phyloP scores from a whole-genome alignment of 2,888 invertebrate species.

The Linnaemya vulpina region DNA sequence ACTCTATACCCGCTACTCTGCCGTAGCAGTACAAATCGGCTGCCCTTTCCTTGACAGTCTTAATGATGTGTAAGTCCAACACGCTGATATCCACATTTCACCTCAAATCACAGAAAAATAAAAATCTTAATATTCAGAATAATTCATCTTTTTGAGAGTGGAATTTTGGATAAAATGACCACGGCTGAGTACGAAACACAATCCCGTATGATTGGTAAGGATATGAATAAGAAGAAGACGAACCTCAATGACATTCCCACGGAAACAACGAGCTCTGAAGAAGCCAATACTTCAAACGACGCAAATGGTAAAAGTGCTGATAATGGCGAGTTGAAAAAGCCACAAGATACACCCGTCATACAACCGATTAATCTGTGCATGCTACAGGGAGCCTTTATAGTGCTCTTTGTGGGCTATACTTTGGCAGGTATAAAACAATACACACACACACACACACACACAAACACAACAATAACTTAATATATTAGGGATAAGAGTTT shows the following conservation, averaged over 20 bases:
- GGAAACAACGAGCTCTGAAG: constrained; percentile 73
- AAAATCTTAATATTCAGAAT: constrained; percentile 83
- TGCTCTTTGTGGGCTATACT: constrained; percentile 86
- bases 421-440: constrained; percentile 82
- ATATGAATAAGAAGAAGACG: constrained; percentile 67
- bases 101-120: constrained; percentile 46
- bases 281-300: constrained; percentile 75
- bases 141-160: constrained; percentile 89
- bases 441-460: background rate
- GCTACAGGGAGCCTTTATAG: constrained; percentile 89
- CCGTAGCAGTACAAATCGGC: constrained; percentile 89
- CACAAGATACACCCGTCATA: constrained; percentile 79
- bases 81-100: background rate
- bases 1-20: constrained; percentile 90
- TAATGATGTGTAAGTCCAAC: constrained; percentile 86
- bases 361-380: constrained; percentile 88
- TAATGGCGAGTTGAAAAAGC: constrained; percentile 67
- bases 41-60: constrained; percentile 90
- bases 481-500: background rate
- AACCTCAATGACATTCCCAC: constrained; percentile 44
- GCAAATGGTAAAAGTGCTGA: constrained; percentile 67
- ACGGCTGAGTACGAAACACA: constrained; percentile 89
- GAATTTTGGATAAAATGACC: constrained; percentile 90
- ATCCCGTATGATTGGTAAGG: constrained; percentile 84
- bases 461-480: background rate